Evolutionary conservation across 2,797 vertebrate genomes (phyloP).

Genomic region (Malacoctenus gilli): DNA sequence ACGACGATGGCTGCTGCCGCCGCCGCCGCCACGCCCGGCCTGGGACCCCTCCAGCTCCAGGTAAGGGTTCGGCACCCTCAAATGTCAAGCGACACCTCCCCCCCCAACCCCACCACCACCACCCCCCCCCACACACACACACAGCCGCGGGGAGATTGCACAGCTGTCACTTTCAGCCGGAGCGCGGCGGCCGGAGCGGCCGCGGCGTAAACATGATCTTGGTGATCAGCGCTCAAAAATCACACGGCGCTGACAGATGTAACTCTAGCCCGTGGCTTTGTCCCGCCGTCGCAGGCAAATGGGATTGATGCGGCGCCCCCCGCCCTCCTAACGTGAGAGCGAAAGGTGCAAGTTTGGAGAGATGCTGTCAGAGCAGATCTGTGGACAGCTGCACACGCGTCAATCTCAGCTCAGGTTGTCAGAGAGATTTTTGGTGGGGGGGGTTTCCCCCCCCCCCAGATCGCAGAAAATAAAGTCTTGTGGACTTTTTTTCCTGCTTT

Average conservation of each 20-base stretch:
- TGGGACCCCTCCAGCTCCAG: slow-evolving; percentile 96
- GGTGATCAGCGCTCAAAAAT: slow-evolving; percentile 42
- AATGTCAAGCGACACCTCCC: slow-evolving; percentile 24
- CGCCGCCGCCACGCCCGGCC: slow-evolving; percentile 91
- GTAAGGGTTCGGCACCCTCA: slow-evolving; percentile 84
- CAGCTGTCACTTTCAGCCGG: slow-evolving; percentile 54
- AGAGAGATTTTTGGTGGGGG: too few relatives aligned
- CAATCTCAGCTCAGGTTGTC: background rate
- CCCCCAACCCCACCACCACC: slow-evolving; percentile 36
- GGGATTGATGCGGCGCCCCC: slow-evolving; percentile 1
- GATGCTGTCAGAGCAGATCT: slow-evolving; percentile 29
- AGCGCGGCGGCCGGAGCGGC: slow-evolving; percentile 35
- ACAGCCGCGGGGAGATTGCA: slow-evolving; percentile 9
- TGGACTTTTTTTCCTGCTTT: too few relatives aligned
- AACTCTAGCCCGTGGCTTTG: slow-evolving; percentile 22
- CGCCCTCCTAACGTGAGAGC: background rate
- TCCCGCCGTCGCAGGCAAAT: slow-evolving; percentile 18
- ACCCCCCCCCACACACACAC: slow-evolving; percentile 31
- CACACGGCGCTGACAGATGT: slow-evolving; percentile 39
- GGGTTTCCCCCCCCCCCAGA: too few relatives aligned
- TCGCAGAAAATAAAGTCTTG: too few relatives aligned
- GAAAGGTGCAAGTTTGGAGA: slow-evolving; percentile 16
- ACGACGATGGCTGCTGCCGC: slow-evolving; percentile 98
- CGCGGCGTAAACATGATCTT: slow-evolving; percentile 44
- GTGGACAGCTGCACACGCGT: slow-evolving; percentile 7